Percentiles rank a stretch among this genome's conserved stretches.
phyloP scores from a whole-genome alignment of 2,113 vertebrate species.

The Corapipo altera region DNA sequence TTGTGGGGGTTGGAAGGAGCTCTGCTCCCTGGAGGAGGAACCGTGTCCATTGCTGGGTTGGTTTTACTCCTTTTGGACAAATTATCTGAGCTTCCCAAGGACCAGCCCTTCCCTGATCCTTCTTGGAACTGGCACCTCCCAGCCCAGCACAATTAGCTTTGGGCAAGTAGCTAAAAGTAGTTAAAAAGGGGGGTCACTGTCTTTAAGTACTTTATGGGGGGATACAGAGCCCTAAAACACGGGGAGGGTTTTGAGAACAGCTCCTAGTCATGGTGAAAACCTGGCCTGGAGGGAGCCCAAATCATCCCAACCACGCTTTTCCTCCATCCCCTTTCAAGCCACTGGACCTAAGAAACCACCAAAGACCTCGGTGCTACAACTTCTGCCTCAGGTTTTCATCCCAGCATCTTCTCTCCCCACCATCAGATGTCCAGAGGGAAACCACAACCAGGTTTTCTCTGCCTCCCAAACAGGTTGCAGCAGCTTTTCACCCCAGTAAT shows the following conservation, averaged over 20 bases:
- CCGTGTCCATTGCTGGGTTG: neutral
- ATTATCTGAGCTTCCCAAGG: neutral
- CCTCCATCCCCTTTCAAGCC: no score
- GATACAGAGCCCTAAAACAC: neutral
- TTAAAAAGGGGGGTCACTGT: neutral
- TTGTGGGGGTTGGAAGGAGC: neutral
- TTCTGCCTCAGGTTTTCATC: no score
- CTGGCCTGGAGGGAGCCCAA: neutral
- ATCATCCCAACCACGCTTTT: neutral
- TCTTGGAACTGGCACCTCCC: neutral
- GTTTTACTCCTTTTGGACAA: neutral
- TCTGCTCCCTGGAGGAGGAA: neutral
- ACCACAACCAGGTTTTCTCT: neutral
- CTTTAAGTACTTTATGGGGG: neutral
- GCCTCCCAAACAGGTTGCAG: neutral
- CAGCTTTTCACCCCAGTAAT: neutral
- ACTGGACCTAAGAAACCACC: no score
- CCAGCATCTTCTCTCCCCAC: no score
- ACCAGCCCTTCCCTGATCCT: neutral
- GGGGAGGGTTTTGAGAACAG: neutral
- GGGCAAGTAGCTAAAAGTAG: neutral
- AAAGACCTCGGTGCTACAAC: no score
- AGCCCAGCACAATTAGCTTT: neutral
- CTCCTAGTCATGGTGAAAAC: rapidly evolving
- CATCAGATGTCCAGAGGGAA: neutral